Evolutionary conservation across 2,113 vertebrate genomes (phyloP).

Genomic region (Gorsachius goisagi): DNA sequence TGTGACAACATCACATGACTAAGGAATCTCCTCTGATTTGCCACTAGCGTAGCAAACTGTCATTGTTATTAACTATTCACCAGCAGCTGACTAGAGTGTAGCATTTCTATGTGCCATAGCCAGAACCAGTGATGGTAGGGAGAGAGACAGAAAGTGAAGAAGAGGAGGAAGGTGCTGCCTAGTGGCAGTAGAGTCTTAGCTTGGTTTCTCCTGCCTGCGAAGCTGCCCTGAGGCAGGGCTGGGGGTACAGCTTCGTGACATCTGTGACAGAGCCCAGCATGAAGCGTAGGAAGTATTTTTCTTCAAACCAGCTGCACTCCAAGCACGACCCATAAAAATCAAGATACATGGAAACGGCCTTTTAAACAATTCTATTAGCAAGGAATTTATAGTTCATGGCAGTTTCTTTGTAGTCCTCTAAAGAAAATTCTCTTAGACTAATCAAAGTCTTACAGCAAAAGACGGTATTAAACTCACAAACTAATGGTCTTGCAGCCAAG

Average conservation of each 20-base stretch:
- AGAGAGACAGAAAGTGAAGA: not conserved
- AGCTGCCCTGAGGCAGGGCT: not conserved
- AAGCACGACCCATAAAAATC: not conserved
- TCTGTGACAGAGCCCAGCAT: not conserved
- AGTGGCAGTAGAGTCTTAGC: not conserved
- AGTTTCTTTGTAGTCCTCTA: not conserved
- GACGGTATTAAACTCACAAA: not conserved
- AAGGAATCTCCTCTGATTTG: not conserved
- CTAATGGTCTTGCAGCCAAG: not conserved
- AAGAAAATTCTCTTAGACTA: not conserved
- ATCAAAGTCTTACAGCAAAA: not conserved
- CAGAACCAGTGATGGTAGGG: not conserved
- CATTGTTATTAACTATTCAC: accelerated
- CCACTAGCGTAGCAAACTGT: not conserved
- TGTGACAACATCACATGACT: not conserved
- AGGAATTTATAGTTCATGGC: not conserved
- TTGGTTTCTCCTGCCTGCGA: not conserved
- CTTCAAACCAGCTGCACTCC: not conserved
- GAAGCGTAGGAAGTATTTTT: not conserved
- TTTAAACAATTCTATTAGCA: not conserved
- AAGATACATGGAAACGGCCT: not conserved
- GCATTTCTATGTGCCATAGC: accelerated
- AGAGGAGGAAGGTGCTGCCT: not conserved
- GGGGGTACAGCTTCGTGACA: not conserved
- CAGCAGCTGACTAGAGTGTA: not conserved